These are phyloP conservation scores for Achlya flavicornis DNA, from an alignment of 2,888 invertebrate genomes.

Conservation along the genomic window DNA sequence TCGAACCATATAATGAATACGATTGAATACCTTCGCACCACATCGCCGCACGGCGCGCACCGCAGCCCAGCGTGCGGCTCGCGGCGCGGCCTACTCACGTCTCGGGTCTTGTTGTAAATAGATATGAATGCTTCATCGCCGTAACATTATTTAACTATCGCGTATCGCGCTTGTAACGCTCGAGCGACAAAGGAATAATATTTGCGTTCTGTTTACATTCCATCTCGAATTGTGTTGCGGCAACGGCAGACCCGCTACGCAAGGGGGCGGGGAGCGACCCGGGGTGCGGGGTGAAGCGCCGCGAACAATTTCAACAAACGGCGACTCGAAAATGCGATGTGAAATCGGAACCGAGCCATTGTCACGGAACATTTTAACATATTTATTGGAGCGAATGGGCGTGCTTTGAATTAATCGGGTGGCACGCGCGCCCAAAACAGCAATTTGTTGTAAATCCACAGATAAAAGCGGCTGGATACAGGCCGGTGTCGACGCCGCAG, in stretches of 20 bases:
- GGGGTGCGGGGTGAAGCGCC: slow-evolving; percentile 18
- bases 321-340: slow-evolving; percentile 49
- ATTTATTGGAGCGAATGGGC: slow-evolving; percentile 72
- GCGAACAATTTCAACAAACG: slow-evolving; percentile 38
- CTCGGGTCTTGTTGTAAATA: neutral
- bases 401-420: slow-evolving; percentile 72
- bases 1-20: too few relatives aligned
- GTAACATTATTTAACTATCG: slow-evolving; percentile 1
- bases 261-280: slow-evolving; percentile 11
- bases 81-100: neutral
- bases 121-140: neutral
- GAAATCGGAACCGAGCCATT: slow-evolving; percentile 55
- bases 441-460: slow-evolving; percentile 67
- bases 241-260: slow-evolving; percentile 18
- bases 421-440: slow-evolving; percentile 50
- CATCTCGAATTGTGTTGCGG: slow-evolving; percentile 31
- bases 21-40: neutral
- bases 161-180: neutral
- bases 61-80: neutral
- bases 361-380: slow-evolving; percentile 76
- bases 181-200: slow-evolving; percentile 29
- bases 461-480: slow-evolving; percentile 46
- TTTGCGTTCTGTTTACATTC: slow-evolving; percentile 43
- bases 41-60: neutral
- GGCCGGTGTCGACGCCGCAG: slow-evolving; percentile 19